Conservation (phyloP, 2,797 vertebrate genomes). For the Pseudocheirus occidentalis region DNA sequence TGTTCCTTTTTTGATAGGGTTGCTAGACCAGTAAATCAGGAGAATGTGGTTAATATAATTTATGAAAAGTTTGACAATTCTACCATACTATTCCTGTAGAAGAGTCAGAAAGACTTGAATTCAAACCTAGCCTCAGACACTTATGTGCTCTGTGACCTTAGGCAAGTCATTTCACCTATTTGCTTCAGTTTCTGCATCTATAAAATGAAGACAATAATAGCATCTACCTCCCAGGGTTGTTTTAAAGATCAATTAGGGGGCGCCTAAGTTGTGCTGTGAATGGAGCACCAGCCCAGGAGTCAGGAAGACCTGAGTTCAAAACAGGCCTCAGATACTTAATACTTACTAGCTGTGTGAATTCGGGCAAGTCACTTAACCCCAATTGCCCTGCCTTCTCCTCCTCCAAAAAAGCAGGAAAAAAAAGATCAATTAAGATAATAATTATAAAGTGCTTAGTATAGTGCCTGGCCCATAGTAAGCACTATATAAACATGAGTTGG, state of each 20-base stretch:
- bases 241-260: not conserved
- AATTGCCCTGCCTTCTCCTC: no score
- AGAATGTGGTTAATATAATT: not conserved
- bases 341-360: no score
- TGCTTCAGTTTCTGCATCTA: not conserved
- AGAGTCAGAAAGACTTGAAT: not conserved
- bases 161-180: not conserved
- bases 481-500: not conserved
- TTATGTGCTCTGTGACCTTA: not conserved
- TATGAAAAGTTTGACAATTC: not conserved
- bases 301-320: no score
- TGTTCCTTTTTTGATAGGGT: not conserved
- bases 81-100: not conserved
- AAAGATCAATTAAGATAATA: not conserved
- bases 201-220: not conserved
- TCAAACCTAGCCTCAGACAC: not conserved
- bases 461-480: not conserved
- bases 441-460: not conserved
- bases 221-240: not conserved
- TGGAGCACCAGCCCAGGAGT: no score
- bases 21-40: not conserved
- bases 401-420: no score
- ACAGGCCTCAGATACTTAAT: no score
- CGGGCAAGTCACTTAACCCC: no score
- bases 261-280: no score